Conservation (phyloP, 2,797 vertebrate species). For the Podarcis siculus region DNA sequence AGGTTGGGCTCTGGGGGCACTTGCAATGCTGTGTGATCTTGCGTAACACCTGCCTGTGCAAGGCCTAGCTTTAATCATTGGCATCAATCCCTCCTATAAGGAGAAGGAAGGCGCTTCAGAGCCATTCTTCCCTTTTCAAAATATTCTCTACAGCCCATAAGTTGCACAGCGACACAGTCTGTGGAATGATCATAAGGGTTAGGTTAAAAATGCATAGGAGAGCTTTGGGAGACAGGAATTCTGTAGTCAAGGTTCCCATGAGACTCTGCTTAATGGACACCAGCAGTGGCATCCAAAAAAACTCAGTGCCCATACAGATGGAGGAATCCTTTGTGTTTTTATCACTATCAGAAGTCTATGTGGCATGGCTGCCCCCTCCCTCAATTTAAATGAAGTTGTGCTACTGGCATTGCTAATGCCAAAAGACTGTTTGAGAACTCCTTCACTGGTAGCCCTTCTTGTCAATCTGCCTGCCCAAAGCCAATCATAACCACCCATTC, state of each 20-base stretch:
- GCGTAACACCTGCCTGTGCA: neutral
- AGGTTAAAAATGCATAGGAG: neutral
- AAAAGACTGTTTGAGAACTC: too few relatives aligned
- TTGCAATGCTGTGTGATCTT: neutral
- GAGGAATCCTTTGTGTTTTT: neutral
- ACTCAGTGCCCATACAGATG: neutral
- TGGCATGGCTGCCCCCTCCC: neutral
- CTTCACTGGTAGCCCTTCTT: too few relatives aligned
- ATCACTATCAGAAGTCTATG: neutral
- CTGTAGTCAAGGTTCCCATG: neutral
- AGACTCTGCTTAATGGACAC: neutral
- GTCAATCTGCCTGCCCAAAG: too few relatives aligned
- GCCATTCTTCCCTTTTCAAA: neutral
- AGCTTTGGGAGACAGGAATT: neutral
- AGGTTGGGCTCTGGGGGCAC: neutral
- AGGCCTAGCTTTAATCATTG: neutral
- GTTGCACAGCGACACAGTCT: neutral
- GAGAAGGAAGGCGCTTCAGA: constrained; percentile 5
- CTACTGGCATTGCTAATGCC: too few relatives aligned
- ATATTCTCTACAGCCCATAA: neutral
- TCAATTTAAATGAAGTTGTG: too few relatives aligned
- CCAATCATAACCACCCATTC: too few relatives aligned
- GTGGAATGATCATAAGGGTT: neutral
- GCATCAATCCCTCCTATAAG: constrained; percentile 7
- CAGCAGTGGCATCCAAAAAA: neutral